Evolutionary conservation across 2,113 vertebrate species (phyloP).

Genomic region (Equus przewalskii): DNA sequence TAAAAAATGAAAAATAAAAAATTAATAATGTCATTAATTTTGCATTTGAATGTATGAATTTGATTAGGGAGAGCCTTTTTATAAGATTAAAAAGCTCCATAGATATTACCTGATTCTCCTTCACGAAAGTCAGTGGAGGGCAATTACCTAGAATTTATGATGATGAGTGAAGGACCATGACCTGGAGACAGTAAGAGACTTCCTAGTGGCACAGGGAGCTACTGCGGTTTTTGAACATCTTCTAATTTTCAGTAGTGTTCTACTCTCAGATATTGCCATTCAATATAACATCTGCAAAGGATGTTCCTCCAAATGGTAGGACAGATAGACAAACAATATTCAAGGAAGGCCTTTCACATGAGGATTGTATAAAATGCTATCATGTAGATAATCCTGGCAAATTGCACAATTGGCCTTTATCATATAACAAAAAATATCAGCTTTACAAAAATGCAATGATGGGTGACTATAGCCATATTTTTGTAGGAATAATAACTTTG

Average conservation of each 20-base stretch:
- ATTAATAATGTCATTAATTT: constrained; percentile 23
- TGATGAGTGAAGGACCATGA: background rate
- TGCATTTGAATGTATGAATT: constrained; percentile 33
- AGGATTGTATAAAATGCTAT: background rate
- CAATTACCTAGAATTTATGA: constrained; percentile 43
- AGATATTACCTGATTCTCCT: constrained; percentile 31
- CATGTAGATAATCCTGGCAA: background rate
- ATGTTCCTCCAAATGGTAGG: background rate
- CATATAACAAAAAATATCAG: background rate
- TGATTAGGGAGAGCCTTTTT: constrained; percentile 17
- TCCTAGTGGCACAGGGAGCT: background rate
- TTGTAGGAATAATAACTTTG: background rate
- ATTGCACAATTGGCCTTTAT: background rate
- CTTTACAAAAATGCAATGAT: background rate
- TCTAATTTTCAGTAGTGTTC: background rate
- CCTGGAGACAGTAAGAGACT: constrained; percentile 13
- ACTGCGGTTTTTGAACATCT: background rate
- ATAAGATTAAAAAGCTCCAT: constrained; percentile 48
- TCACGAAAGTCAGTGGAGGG: constrained; percentile 3
- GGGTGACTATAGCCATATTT: background rate
- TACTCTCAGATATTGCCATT: constrained; percentile 4
- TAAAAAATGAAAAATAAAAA: constrained; percentile 54
- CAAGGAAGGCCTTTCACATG: background rate
- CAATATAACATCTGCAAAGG: background rate
- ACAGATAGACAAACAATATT: background rate